Base-by-base conservation (phyloP, 2,797 vertebrate species). In the Babyrousa celebensis region DNA sequence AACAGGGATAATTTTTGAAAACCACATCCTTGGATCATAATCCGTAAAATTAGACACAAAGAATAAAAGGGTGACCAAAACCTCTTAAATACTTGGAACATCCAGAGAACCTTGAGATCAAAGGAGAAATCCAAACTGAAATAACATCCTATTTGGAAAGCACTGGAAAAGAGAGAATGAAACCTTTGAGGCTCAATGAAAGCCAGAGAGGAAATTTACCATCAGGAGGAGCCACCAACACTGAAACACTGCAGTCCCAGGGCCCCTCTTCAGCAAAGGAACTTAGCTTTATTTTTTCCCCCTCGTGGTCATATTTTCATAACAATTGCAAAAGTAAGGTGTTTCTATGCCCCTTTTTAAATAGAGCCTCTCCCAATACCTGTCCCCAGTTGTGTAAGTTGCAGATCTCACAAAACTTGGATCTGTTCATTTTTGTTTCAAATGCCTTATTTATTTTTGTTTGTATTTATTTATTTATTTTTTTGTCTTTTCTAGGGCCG, bases 41-140 rank as follows among this genome's bases (percentile, higher is more conserved):
- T 18, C 29, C 6, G 15, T 25, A 68, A 94, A 93, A 85, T 54
- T 14, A 91, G 58, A 48, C 74, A 88, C 23, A 78, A 91, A 77
- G 67, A 82, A 72, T 62, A 40, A 82, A 71, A 95, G 84, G 32
- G 72, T 79, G 21, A 79, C 70, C 25, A 67, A 71, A 72, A 92
- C n/a, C n/a, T 48, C 36, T 78, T 40, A 65, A 92, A 71, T 63
- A 80, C 43, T 48, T 85, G 89, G 92, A 85, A 90, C 36, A 65
- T 36, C 15, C 68, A 62, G 88, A 91, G 94, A 85, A 87, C 21
- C 56, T 67, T 72, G 65, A 88, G 60, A 88, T 93, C 86, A 96
- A 88, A 92, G 93, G 84, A 25, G 74, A 93, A 95, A 94, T 78
- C 16, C 36, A 92, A 97, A 70, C 54, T 21, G 85, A 97, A 96